Base-by-base conservation (phyloP, 2,888 invertebrate genomes). In the Trisateles emortualis region DNA sequence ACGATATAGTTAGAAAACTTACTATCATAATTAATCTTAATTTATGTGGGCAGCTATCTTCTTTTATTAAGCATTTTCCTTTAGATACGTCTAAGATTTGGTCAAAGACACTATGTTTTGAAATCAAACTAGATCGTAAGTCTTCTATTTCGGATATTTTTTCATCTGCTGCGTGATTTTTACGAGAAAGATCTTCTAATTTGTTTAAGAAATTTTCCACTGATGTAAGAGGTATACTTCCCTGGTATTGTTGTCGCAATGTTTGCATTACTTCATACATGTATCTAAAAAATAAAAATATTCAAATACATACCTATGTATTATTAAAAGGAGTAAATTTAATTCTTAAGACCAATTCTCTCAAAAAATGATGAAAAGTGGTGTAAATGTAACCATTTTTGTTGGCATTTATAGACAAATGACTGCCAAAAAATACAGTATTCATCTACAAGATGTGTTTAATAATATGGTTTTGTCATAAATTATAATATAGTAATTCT, bases 241-340 rank as follows among this genome's bases (percentile, higher is more conserved):
- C 91, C 59, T 90, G 87, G 68, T 93, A 93, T 65, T 93, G 92
- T 49, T 87, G 82, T 44, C 90, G 78, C 8, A 93, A 65, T 13
- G 76, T 72, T 73, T 90, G 86, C 72, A 92, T 71, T 30, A 90
- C 73, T 67, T 90, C 85, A 53, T 81, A 84, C 68, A 92, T 79
- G 49, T 85, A 89, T 61, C 93, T 93, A 58, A 45, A 84, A 83
- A n/a, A n/a, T n/a, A n/a, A n/a, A n/a, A n/a, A n/a, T n/a, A n/a
- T n/a, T n/a, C n/a, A n/a, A n/a, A n/a, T n/a, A n/a, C n/a, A n/a
- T n/a, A n/a, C n/a, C n/a, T n/a, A n/a, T n/a, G n/a, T n/a, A n/a
- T n/a, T n/a, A n/a, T n/a, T n/a, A n/a, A n/a, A n/a, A n/a, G n/a
- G n/a, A n/a, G n/a, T n/a, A n/a, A n/a, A n/a, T n/a, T n/a, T n/a